A percentile compares a stretch with the other conserved stretches of the same genome.
Evolutionary conservation across 2,113 vertebrate genomes (phyloP).

Genomic region (Anguilla rostrata): DNA sequence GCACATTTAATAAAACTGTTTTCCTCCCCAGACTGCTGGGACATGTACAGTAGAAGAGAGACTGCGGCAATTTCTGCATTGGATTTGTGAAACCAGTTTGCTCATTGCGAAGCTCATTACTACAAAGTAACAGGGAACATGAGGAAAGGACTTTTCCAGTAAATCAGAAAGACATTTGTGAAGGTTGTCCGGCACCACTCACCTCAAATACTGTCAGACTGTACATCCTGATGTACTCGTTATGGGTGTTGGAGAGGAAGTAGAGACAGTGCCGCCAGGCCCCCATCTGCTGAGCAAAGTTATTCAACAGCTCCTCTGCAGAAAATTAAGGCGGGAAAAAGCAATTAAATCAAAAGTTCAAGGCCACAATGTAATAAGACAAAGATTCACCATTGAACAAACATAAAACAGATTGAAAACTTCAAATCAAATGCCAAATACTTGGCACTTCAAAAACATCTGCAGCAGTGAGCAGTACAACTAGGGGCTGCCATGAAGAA

Average conservation of each 20-base stretch:
- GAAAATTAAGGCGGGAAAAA: constrained; percentile 55
- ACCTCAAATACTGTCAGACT: constrained; percentile 99
- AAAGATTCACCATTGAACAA: not conserved
- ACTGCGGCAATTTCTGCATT: not conserved
- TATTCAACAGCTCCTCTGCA: constrained; percentile 96
- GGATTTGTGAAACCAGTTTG: not conserved
- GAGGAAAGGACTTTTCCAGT: not conserved
- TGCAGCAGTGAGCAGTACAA: not conserved
- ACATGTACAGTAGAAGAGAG: not conserved
- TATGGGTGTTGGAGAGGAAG: constrained; percentile 94
- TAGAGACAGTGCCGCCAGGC: constrained; percentile 97
- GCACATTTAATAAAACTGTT: not conserved
- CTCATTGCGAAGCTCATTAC: not conserved
- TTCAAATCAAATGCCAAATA: not conserved
- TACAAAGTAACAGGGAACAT: not conserved
- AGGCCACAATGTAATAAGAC: not conserved
- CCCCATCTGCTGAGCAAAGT: constrained; percentile 96
- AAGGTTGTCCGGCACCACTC: constrained; percentile 47
- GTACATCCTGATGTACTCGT: constrained; percentile 99
- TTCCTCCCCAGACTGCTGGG: not conserved
- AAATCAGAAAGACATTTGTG: not conserved
- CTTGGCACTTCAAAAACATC: not conserved
- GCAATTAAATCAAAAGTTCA: constrained; percentile 19
- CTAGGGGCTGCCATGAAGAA: not conserved
- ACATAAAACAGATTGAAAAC: not conserved